Evolutionary conservation across 2,797 vertebrate genomes (phyloP).

Genomic region (Atherinosoma microstoma): DNA sequence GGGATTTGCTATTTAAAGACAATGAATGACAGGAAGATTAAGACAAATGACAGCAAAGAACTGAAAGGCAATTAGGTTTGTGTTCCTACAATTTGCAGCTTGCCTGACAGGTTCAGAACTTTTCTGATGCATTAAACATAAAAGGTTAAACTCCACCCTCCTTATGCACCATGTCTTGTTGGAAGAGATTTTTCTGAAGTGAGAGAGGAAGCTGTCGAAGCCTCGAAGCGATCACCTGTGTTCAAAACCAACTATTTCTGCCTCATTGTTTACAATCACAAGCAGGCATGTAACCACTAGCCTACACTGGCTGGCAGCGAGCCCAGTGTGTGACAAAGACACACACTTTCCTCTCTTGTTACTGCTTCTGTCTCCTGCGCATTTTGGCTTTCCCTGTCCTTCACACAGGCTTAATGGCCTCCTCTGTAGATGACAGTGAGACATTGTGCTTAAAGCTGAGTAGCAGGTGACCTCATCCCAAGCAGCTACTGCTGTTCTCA

Average conservation of each 20-base stretch:
- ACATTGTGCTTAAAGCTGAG: conserved; percentile 2
- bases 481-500: conserved; percentile 40
- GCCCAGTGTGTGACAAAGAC: conserved; percentile 22
- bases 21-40: conserved; percentile 14
- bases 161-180: background rate
- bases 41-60: background rate
- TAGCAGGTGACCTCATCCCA: conserved; percentile 45
- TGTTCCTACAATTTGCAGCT: conserved; percentile 5
- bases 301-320: conserved; percentile 12
- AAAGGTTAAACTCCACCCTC: background rate
- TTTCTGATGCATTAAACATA: background rate
- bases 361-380: background rate
- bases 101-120: conserved; percentile 29
- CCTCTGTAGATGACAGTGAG: conserved; percentile 33
- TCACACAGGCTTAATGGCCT: conserved; percentile 1
- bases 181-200: conserved; percentile 3
- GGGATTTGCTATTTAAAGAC: background rate
- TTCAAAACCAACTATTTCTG: background rate
- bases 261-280: background rate
- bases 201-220: conserved; percentile 10
- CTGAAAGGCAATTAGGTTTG: conserved; percentile 3
- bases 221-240: conserved; percentile 4
- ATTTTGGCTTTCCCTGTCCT: background rate
- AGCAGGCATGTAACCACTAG: background rate
- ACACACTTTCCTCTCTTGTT: background rate